phyloP scores from a whole-genome alignment of 2,113 vertebrate species.

The Bungarus multicinctus region DNA sequence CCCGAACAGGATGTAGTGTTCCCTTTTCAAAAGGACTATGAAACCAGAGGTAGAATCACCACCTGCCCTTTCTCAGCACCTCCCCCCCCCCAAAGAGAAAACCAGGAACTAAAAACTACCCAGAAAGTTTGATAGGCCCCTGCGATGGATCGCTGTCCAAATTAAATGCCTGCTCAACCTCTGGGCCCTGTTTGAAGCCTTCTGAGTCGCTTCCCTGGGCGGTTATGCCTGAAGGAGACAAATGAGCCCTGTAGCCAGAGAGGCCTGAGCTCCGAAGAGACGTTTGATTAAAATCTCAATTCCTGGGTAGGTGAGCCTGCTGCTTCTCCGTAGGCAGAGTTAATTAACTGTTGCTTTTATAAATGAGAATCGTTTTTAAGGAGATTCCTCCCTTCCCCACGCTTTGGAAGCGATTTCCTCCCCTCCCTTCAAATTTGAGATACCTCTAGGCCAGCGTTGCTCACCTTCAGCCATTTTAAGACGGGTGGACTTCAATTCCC shows the following conservation, averaged over 20 bases:
- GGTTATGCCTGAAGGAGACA: neutral
- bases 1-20: conserved; percentile 84
- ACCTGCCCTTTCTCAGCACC: conserved; percentile 72
- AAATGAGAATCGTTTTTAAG: neutral
- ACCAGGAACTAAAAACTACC: conserved; percentile 81
- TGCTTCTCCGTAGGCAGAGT: conserved; percentile 41
- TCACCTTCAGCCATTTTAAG: too few relatives aligned
- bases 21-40: conserved; percentile 81
- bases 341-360: conserved; percentile 43
- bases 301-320: conserved; percentile 37
- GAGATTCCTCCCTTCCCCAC: neutral
- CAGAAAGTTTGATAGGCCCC: conserved; percentile 61
- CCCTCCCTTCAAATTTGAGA: neutral
- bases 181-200: neutral
- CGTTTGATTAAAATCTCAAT: conserved; percentile 15
- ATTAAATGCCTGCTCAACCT: conserved; percentile 33
- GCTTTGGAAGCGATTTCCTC: neutral
- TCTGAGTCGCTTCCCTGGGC: too few relatives aligned
- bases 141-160: conserved; percentile 54
- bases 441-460: neutral
- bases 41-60: conserved; percentile 80
- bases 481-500: too few relatives aligned
- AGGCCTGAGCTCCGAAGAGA: neutral
- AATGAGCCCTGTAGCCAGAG: fast-evolving
- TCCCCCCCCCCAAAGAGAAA: conserved; percentile 80